These are phyloP conservation scores for Lepus townsendii DNA, from an alignment of 2,797 vertebrate genomes.

Conservation along the genomic window DNA sequence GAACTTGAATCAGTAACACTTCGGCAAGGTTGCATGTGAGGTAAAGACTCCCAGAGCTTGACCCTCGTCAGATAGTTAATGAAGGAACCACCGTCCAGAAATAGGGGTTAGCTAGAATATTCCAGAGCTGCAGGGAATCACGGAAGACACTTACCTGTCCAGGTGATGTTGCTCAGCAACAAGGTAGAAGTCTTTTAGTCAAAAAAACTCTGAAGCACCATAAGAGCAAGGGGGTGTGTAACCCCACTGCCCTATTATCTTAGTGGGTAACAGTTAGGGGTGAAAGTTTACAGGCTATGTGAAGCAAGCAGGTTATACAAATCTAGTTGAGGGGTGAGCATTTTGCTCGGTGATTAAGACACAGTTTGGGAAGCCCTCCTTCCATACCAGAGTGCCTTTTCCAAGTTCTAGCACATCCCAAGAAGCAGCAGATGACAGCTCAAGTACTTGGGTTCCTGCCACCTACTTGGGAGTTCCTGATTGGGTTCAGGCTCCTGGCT, in stretches of 20 bases:
- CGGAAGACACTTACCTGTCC: neutral
- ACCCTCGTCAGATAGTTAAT: neutral
- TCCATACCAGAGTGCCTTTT: too few relatives aligned
- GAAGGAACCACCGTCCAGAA: neutral
- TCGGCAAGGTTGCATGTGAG: too few relatives aligned
- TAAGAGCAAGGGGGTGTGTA: fast-evolving
- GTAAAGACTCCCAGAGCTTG: neutral
- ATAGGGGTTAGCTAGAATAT: neutral
- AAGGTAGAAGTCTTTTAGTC: neutral
- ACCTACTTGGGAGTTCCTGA: too few relatives aligned
- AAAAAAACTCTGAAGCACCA: neutral
- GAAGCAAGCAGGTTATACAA: neutral
- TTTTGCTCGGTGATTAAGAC: too few relatives aligned
- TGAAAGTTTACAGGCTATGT: neutral
- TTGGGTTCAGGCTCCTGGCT: too few relatives aligned
- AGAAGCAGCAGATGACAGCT: too few relatives aligned
- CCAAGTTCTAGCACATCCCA: too few relatives aligned
- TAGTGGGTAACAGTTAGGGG: neutral
- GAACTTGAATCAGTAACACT: neutral
- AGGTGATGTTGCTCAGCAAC: neutral
- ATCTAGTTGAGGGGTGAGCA: neutral
- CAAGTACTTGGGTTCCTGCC: too few relatives aligned
- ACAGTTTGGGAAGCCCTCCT: too few relatives aligned
- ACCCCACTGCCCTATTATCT: neutral
- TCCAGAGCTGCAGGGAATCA: neutral